These are phyloP conservation scores for Gallinago jamesoni DNA, from an alignment of 2,113 vertebrate species.

Conservation along the genomic window DNA sequence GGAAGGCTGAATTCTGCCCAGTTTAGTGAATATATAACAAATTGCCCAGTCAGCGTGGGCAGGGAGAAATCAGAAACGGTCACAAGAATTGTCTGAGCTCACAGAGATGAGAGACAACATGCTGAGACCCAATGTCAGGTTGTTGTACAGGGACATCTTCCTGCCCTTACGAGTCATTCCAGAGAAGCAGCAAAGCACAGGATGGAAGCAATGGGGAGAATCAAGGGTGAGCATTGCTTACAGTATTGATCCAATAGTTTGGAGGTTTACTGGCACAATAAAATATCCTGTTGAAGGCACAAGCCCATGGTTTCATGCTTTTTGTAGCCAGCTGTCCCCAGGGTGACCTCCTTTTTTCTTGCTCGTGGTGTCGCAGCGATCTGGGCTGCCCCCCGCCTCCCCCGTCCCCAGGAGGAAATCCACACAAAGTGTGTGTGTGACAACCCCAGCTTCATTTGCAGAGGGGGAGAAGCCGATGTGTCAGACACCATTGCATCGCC, in stretches of 20 bases:
- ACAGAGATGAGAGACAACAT: accelerated
- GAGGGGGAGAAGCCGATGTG: background rate
- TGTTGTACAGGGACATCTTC: accelerated
- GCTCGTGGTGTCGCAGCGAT: background rate
- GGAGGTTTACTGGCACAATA: background rate
- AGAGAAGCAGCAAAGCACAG: background rate
- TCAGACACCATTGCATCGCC: background rate
- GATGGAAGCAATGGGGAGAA: background rate
- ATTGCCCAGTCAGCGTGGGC: background rate
- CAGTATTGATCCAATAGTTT: background rate
- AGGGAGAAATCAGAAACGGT: background rate
- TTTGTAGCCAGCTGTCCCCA: background rate
- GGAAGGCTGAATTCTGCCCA: background rate
- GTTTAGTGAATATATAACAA: background rate
- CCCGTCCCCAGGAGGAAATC: background rate
- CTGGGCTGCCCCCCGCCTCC: background rate
- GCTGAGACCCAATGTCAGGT: accelerated
- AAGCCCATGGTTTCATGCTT: background rate
- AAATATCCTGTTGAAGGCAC: background rate
- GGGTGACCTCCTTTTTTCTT: accelerated
- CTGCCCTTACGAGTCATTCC: background rate
- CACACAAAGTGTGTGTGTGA: background rate
- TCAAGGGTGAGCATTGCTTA: background rate
- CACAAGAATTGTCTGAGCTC: background rate
- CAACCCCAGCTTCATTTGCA: background rate